These are phyloP conservation scores for Dolomedes plantarius DNA, from an alignment of 2,888 invertebrate species.

Conservation along the genomic window DNA sequence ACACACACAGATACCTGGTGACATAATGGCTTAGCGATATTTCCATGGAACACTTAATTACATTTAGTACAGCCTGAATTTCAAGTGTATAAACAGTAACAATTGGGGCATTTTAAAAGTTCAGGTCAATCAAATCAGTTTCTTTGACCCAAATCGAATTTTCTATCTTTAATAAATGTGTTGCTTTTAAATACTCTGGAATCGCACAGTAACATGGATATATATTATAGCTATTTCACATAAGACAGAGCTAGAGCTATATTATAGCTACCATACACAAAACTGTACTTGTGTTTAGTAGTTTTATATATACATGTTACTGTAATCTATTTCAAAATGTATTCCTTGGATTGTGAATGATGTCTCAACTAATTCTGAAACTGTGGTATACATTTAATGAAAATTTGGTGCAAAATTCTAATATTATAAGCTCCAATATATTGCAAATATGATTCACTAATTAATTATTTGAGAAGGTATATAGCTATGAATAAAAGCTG, in stretches of 20 bases:
- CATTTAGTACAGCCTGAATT: background rate
- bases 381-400: background rate
- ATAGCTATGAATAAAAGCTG: background rate
- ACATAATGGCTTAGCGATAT: too few relatives aligned
- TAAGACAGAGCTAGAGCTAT: background rate
- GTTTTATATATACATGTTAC: background rate
- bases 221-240: background rate
- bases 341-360: background rate
- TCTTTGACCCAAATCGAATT: background rate
- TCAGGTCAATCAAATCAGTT: conserved; percentile 6
- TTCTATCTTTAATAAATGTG: background rate
- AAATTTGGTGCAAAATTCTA: conserved; percentile 1
- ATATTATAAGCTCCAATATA: background rate
- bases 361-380: background rate
- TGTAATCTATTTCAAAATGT: background rate
- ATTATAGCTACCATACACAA: background rate
- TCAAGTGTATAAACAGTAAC: background rate
- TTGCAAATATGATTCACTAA: background rate
- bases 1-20: too few relatives aligned
- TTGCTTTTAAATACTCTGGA: too few relatives aligned
- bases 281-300: background rate
- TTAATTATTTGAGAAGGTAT: background rate
- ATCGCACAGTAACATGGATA: background rate
- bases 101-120: background rate
- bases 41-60: background rate